Conservation (phyloP, 2,113 vertebrate species). For the Otocyon megalotis region DNA sequence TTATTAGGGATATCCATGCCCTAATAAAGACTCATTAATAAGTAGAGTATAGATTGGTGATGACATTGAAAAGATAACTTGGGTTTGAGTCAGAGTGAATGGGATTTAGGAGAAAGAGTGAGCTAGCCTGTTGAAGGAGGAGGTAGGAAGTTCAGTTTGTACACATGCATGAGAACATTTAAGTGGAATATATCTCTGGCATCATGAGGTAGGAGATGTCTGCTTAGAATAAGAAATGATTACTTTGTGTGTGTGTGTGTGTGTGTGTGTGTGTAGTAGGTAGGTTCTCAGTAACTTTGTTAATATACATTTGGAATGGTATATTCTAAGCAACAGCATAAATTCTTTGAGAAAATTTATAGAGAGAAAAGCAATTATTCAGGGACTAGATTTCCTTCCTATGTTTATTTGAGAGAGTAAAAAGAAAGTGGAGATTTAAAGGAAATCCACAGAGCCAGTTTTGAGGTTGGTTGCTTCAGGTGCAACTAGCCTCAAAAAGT, state of each 20-base stretch:
- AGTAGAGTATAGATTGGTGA: not conserved
- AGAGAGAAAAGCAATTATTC: not conserved
- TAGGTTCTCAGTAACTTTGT: not conserved
- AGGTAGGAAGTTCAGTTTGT: not conserved
- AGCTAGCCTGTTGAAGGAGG: not conserved
- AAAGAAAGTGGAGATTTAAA: not conserved
- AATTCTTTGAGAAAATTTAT: not conserved
- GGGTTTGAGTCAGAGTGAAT: not conserved
- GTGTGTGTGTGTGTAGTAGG: not conserved
- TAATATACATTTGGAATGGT: not conserved
- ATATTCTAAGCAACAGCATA: not conserved
- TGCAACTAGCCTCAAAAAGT: not conserved
- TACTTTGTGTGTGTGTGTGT: not conserved
- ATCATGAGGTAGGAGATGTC: not conserved
- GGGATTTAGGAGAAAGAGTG: not conserved
- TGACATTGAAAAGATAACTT: not conserved
- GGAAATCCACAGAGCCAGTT: conserved; percentile 27
- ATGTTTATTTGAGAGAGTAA: not conserved
- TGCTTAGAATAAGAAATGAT: not conserved
- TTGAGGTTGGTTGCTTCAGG: not conserved
- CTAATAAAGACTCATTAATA: conserved; percentile 20
- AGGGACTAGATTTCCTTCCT: not conserved
- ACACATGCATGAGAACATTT: not conserved
- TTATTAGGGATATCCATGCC: not conserved
- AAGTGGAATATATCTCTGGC: not conserved